Evolutionary conservation across 2,797 vertebrate genomes (phyloP), one percentile per base, ranked within the genome.

Genomic region (Anguilla marmorata): DNA sequence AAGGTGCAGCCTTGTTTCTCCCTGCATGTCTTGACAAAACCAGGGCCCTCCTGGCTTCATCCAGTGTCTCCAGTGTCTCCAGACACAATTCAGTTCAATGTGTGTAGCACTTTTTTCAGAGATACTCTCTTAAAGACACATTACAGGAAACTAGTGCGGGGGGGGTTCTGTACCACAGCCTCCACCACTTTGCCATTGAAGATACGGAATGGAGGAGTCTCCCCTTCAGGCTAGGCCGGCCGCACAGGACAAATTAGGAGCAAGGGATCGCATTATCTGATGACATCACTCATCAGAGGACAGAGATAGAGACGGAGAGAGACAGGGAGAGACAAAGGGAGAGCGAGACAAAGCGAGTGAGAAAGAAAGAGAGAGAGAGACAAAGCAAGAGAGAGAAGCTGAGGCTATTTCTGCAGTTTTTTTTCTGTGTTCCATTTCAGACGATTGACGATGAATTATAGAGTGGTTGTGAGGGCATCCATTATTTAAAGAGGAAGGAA

Each of bases 391-490:
- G 7, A 37, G 9, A 9, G 14, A n/a, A 16, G 21, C 3, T 11
- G 11, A 21, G 5, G 50, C 82, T 41, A 21, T 85, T 30, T 74
- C 83, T 54, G 66, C 48, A 74, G 60, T 79, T 19, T 82, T 33
- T 14, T 33, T 14, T 11, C 37, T 88, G 87, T 54, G 63, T 85
- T 69, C 80, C 83, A 74, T 85, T 72, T 56, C 30, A 54, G 87
- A 83, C 87, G 66, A 50, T 74, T 82, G 66, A 45, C 83, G 30
- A 48, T 88, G 87, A 88, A 88, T 88, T 85, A 88, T 88, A 84
- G 82, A 88, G 48, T 14, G 83, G 83, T 45, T 74, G 58, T 69
- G 83, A 88, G 45, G 48, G 27, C 30, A 54, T 88, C 58, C 84
- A 88, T 84, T 85, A 88, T 88, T 84, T 45, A 88, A 4, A 85